Percentiles rank a stretch among this genome's conserved stretches.
phyloP scores from a whole-genome alignment of 1,140 invertebrate species.

The Drosophila sturtevanti region DNA sequence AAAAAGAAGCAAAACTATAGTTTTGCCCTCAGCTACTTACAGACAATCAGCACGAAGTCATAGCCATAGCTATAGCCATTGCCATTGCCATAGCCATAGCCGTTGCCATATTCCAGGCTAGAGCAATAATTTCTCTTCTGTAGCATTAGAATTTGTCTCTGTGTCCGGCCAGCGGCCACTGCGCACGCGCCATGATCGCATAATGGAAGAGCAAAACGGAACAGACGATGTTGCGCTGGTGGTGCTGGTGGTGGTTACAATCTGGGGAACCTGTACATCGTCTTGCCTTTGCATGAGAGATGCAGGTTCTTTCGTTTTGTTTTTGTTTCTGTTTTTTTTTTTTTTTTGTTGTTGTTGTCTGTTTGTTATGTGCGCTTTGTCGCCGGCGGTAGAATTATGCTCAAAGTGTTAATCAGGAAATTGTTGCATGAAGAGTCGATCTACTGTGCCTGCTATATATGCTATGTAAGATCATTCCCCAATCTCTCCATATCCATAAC shows the following conservation, averaged over 20 bases:
- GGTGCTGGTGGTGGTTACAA: not conserved
- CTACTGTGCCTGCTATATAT: not conserved
- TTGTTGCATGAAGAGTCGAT: conserved; percentile 48
- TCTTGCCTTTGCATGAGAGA: conserved; percentile 19
- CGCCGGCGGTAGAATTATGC: conserved; percentile 76
- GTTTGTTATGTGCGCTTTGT: conserved; percentile 71
- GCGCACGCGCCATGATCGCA: conserved; percentile 63
- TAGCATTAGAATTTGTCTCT: conserved; percentile 76
- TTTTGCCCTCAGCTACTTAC: conserved; percentile 78
- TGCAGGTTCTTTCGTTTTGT: conserved; percentile 41
- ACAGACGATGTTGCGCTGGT: not conserved
- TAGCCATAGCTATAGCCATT: conserved; percentile 4
- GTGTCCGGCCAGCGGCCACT: conserved; percentile 32
- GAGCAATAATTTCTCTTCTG: conserved; percentile 59
- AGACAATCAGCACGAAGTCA: conserved; percentile 73
- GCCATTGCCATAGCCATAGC: conserved; percentile 21
- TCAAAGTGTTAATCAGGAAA: conserved; percentile 81
- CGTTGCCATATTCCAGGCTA: conserved; percentile 8
- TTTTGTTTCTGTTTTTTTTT: too few species aligned
- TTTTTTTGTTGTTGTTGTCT: conserved; percentile 40
- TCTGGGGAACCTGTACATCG: not conserved
- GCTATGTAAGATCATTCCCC: not conserved
- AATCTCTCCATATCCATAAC: not conserved
- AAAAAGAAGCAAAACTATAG: conserved; percentile 27
- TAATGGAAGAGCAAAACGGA: not conserved